Evolutionary conservation across 2,888 invertebrate species (phyloP).

Genomic region (Amitus sp.): DNA sequence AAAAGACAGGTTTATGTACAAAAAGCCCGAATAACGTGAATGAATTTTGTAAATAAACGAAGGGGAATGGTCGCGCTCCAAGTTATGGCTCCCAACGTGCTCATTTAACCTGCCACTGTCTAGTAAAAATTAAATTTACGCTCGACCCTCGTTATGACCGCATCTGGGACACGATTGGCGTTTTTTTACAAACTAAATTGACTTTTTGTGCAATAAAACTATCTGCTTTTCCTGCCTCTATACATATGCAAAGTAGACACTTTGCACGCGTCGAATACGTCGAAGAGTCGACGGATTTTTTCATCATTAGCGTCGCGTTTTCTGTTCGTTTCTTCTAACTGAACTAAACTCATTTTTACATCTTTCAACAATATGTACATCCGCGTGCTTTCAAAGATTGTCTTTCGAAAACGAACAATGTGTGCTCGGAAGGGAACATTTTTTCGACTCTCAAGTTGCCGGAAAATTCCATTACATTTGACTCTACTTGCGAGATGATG

Average conservation of each 20-base stretch:
- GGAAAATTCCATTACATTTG: too few species aligned
- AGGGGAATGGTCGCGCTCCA: not conserved
- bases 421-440: too few species aligned
- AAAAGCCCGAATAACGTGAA: not conserved
- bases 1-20: conserved; percentile 4
- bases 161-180: too few species aligned
- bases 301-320: too few species aligned
- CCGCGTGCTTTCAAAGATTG: not conserved
- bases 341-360: not conserved
- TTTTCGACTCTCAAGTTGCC: not conserved
- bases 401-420: too few species aligned
- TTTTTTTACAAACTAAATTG: too few species aligned
- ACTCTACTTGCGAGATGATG: too few species aligned
- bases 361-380: not conserved
- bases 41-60: not conserved
- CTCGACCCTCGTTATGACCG: too few species aligned
- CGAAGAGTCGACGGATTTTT: too few species aligned
- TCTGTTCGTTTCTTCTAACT: not conserved
- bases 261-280: not conserved
- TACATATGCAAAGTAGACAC: not conserved
- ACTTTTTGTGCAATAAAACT: not conserved
- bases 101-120: not conserved
- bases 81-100: too few species aligned
- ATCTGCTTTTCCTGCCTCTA: not conserved
- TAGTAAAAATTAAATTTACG: conserved; percentile 1